These are phyloP conservation scores for Alsophila aescularia DNA, from an alignment of 2,888 invertebrate genomes.

Conservation along the genomic window DNA sequence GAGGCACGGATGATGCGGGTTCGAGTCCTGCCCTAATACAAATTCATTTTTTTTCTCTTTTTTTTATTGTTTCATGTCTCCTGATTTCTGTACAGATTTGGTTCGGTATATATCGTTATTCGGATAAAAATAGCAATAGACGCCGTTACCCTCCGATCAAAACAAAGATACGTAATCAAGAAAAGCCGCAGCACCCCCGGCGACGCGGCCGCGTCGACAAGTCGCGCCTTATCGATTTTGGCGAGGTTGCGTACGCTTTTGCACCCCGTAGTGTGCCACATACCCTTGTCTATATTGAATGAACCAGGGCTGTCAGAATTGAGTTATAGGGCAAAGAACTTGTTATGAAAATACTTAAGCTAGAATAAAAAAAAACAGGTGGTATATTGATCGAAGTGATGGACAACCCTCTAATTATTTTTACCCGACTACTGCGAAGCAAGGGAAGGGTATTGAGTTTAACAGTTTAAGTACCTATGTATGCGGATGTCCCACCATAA, in stretches of 20 bases:
- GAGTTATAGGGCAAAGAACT: slow-evolving; percentile 13
- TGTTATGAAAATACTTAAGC: neutral
- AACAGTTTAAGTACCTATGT: no score
- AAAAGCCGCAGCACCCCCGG: slow-evolving; percentile 5
- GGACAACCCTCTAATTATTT: no score
- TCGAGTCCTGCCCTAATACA: no score
- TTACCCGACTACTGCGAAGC: no score
- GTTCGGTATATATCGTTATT: neutral
- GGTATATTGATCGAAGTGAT: no score
- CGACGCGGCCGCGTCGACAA: neutral
- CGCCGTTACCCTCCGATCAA: slow-evolving; percentile 8
- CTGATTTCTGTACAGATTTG: neutral
- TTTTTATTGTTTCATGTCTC: no score
- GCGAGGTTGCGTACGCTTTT: slow-evolving; percentile 15
- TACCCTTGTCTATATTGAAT: slow-evolving; percentile 21
- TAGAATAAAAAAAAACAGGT: no score
- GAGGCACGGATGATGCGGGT: no score
- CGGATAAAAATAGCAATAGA: neutral
- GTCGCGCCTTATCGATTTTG: slow-evolving; percentile 26
- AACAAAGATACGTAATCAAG: slow-evolving; percentile 17
- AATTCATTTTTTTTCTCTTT: no score
- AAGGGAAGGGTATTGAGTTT: no score
- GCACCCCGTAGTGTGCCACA: slow-evolving; percentile 4
- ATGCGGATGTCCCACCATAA: no score
- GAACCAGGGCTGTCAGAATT: slow-evolving; percentile 16